phyloP scores from a whole-genome alignment of 2,888 invertebrate species.

The Liodrosophila aerea region DNA sequence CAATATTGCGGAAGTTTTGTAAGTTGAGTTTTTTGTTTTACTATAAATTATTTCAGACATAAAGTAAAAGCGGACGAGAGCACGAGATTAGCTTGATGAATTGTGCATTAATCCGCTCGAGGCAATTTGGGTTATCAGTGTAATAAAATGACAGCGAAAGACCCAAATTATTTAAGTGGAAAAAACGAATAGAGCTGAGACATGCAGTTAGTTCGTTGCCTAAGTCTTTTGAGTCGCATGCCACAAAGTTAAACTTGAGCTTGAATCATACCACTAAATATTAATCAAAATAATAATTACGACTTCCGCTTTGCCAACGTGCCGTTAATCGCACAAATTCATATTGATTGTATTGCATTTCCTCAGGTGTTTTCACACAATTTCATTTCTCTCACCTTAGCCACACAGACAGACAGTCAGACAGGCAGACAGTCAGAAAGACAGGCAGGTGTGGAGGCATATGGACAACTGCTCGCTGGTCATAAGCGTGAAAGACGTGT shows the following conservation, averaged over 20 bases:
- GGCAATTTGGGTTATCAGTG: slow-evolving; percentile 13
- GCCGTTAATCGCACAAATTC: slow-evolving; percentile 8
- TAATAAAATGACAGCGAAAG: neutral
- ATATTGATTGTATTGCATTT: slow-evolving; percentile 35
- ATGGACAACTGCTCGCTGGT: too few relatives aligned
- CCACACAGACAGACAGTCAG: slow-evolving; percentile 13
- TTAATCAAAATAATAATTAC: neutral
- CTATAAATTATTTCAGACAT: slow-evolving; percentile 1
- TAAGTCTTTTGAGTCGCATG: slow-evolving; percentile 72
- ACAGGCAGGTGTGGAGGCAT: neutral
- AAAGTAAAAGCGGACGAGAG: slow-evolving; percentile 45
- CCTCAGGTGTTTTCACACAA: slow-evolving; percentile 52
- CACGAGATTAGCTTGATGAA: too few relatives aligned
- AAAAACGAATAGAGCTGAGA: too few relatives aligned
- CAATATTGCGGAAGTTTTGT: slow-evolving; percentile 46
- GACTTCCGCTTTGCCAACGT: slow-evolving; percentile 30
- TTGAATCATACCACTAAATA: neutral
- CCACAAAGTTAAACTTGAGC: slow-evolving; percentile 34
- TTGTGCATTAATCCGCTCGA: neutral
- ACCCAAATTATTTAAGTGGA: too few relatives aligned
- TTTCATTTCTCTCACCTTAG: slow-evolving; percentile 53
- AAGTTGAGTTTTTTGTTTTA: slow-evolving; percentile 23
- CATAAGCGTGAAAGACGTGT: too few relatives aligned
- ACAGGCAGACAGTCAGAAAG: slow-evolving; percentile 12
- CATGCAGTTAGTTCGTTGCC: slow-evolving; percentile 55